These are phyloP conservation scores for Crambe crambe DNA, from an alignment of 37 sponge, comb jelly and placozoan genomes.

Conservation along the genomic window DNA sequence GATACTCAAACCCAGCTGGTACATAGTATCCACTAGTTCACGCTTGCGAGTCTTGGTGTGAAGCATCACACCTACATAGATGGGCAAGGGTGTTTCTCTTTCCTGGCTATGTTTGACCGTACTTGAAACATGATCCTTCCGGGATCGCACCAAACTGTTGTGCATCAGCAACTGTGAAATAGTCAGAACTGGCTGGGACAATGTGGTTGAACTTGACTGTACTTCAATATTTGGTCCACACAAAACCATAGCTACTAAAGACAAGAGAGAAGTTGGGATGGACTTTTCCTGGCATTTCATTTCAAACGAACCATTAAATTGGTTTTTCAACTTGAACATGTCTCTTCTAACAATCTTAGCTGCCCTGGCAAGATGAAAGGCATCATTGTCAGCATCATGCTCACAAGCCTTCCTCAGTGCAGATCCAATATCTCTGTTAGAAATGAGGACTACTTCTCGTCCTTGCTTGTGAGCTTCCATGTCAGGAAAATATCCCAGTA, in stretches of 20 bases:
- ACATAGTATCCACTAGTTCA: no score
- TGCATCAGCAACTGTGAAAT: neutral
- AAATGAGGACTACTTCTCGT: neutral
- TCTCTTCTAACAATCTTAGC: slow-evolving; percentile 17
- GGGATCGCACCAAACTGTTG: neutral
- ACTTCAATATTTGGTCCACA: neutral
- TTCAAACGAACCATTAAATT: slow-evolving; percentile 8
- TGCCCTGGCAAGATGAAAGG: neutral
- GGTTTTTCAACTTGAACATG: slow-evolving; percentile 10
- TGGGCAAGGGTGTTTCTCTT: neutral
- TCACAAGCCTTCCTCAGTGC: neutral
- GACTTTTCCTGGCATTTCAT: neutral
- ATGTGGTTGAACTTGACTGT: neutral
- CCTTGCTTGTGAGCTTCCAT: neutral
- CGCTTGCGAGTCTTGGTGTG: neutral
- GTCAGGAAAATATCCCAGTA: slow-evolving; percentile 8
- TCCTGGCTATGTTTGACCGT: neutral
- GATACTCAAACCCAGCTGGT: no score
- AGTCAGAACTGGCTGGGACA: neutral
- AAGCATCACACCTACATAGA: neutral
- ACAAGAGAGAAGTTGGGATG: neutral
- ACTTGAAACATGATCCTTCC: neutral
- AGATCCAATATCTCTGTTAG: no score
- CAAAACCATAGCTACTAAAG: neutral
- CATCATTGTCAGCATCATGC: slow-evolving; percentile 14